Percentiles rank a stretch among this genome's conserved stretches.
Conservation (phyloP, 2,797 vertebrate genomes). For the Aythya fuligula region DNA sequence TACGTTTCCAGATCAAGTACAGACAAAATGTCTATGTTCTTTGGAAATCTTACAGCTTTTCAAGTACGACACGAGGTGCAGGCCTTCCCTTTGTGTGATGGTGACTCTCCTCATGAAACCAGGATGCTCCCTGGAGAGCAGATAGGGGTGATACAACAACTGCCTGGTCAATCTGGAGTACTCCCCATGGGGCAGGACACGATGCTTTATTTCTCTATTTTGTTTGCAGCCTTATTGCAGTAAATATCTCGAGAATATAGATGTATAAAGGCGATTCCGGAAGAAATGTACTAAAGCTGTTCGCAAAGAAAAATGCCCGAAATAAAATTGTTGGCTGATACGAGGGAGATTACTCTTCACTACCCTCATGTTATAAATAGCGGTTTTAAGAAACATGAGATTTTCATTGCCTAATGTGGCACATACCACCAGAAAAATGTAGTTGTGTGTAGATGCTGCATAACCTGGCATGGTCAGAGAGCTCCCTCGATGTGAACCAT, state of each 20-base stretch:
- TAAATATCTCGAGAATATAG: neutral
- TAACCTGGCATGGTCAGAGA: fast-evolving
- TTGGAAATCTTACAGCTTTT: neutral
- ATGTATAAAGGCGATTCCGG: neutral
- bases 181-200: neutral
- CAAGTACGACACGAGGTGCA: neutral
- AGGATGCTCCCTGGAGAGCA: neutral
- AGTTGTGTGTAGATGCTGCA: neutral
- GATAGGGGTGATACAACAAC: neutral
- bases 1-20: neutral
- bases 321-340: neutral
- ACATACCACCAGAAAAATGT: neutral
- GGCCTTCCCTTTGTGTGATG: neutral
- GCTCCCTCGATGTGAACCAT: neutral
- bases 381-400: neutral
- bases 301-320: neutral
- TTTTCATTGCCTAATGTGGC: neutral
- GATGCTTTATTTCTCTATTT: neutral
- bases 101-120: neutral
- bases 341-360: neutral
- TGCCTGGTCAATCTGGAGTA: neutral
- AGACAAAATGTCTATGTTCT: neutral
- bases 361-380: neutral
- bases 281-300: neutral
- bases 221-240: neutral